phyloP scores from a whole-genome alignment of 2,797 vertebrate species.

The Loris lydekkerianus region DNA sequence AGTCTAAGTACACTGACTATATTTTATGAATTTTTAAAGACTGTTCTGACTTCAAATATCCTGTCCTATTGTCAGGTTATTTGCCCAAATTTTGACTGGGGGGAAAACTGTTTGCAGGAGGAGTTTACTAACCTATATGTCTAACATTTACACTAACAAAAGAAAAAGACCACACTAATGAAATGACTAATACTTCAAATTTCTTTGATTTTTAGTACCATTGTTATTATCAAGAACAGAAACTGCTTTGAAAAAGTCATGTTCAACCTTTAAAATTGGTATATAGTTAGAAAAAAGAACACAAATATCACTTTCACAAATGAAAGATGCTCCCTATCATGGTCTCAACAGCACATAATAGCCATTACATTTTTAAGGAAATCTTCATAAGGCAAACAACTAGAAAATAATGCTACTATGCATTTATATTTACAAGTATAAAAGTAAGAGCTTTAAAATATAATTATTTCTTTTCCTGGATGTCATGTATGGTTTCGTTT shows the following conservation, averaged over 20 bases:
- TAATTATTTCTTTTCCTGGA: conserved; percentile 19
- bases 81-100: not conserved
- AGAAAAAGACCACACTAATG: not conserved
- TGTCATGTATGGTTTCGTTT: conserved; percentile 47
- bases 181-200: conserved; percentile 33
- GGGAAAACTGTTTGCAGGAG: conserved; percentile 38
- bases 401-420: conserved; percentile 20
- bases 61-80: not conserved
- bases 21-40: conserved; percentile 22
- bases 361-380: conserved; percentile 51
- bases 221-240: conserved; percentile 36
- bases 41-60: conserved; percentile 29
- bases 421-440: conserved; percentile 5
- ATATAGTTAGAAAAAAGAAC: not conserved
- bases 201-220: conserved; percentile 7
- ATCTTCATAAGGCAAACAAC: not conserved
- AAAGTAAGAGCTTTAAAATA: conserved; percentile 51
- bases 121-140: not conserved
- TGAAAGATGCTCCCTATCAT: conserved; percentile 1
- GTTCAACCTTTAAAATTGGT: conserved; percentile 16
- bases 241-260: conserved; percentile 57
- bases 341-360: not conserved
- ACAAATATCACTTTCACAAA: not conserved
- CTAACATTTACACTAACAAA: conserved; percentile 14
- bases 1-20: not conserved